Evolutionary conservation across 1,140 invertebrate species (phyloP), one percentile per base, ranked within the genome.

Genomic region (Ostrea edulis): DNA sequence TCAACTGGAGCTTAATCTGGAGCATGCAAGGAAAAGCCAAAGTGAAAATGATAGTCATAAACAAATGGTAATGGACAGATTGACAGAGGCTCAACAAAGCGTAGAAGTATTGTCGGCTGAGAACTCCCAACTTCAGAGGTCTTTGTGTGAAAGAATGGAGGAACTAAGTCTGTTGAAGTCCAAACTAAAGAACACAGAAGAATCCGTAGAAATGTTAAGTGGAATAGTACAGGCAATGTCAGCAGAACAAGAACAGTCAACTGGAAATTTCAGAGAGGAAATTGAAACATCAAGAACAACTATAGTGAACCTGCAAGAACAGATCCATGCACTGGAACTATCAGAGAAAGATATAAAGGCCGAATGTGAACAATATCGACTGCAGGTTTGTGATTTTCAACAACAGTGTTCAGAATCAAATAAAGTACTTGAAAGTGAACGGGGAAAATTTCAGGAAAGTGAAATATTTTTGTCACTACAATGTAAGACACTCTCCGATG

Each of bases 131-230:
- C 68, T 77, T 35, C 68, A 77, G 17, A 77, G 11, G 68, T 35
- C 25, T 9, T 25, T 77, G 25, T 77, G 25, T 14, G 68, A 77
- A 11, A 77, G 22, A 35, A 77, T 29, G 9, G 68, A 77, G 12
- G 29, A 35, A 25, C 9, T 77, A 22, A 29, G 25, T 77, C 68
- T 12, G 4, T 9, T 14, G 11, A 77, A 77, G 12, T 12, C 25
- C 9, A 77, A 77, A 35, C 9, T 77, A 29, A 12, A 14, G 29
- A 35, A 35, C 25, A 29, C 14, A 29, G 25, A 77, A n/a, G 29
- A 85, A 22, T 52, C 84, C 8, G 51, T 85, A 22, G 58, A 85
- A 20, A n/a, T 85, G 29, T 12, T 84, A n/a, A 25, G n/a, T 81
- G 25, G 25, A 20, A 81, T 29, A n/a, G 14, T 29, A 25, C 5